Conservation (phyloP, 2,797 vertebrate genomes). For the Smutsia gigantea region DNA sequence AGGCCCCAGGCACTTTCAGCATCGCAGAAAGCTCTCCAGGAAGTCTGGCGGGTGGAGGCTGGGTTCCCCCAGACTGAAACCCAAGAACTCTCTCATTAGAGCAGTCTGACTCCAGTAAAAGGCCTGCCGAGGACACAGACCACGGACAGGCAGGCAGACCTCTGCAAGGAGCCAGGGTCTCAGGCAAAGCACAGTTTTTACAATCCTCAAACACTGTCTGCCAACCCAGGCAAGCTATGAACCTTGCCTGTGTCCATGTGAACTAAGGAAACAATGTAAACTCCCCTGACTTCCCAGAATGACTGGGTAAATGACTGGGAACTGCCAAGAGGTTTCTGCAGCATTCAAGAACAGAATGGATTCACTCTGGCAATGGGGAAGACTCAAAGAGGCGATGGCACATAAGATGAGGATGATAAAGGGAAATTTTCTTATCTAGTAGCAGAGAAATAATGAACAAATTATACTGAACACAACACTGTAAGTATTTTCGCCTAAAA, state of each 20-base stretch:
- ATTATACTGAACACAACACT: neutral
- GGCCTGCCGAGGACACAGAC: conserved; percentile 79
- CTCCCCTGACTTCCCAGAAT: conserved; percentile 57
- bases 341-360: neutral
- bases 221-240: conserved; percentile 40
- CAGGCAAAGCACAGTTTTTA: conserved; percentile 61
- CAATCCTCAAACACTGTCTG: conserved; percentile 38
- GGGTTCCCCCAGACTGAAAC: conserved; percentile 77
- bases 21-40: conserved; percentile 68
- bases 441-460: conserved; percentile 32
- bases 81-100: conserved; percentile 76
- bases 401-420: neutral
- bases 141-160: conserved; percentile 62
- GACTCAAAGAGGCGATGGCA: neutral
- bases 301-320: neutral
- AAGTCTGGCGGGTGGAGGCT: conserved; percentile 72
- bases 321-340: conserved; percentile 32
- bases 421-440: neutral
- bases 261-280: conserved; percentile 55
- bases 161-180: conserved; percentile 55
- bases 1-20: conserved; percentile 60
- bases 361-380: neutral
- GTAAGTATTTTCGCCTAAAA: neutral
- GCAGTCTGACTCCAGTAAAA: conserved; percentile 73
- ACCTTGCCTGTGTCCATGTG: conserved; percentile 54